phyloP scores from a whole-genome alignment of 2,113 vertebrate genomes.

The Xenopus tropicalis region UCB_Xtro_10.0 CM004446.2:132009501-132010000 shows the following conservation, averaged over 20 bases:
- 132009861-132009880: background rate
- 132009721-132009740: background rate
- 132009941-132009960: background rate
- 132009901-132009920: background rate
- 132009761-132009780: background rate
- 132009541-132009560: too few species aligned
- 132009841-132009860: background rate
- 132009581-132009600: too few species aligned
- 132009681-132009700: background rate
- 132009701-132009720: background rate
- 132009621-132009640: conserved; percentile 1
- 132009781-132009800: background rate
- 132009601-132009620: background rate
- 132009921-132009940: conserved; percentile 8
- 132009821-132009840: background rate
- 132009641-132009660: background rate
- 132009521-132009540: too few species aligned
- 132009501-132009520: too few species aligned
- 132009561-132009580: too few species aligned
- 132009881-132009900: conserved; percentile 1
- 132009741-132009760: background rate
- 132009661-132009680: background rate
- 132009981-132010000: background rate
- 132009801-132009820: background rate
- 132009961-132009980: background rate